A percentile compares a stretch with the other conserved stretches of the same genome.
Evolutionary conservation across 2,888 invertebrate species (phyloP).

Genomic region (Lepidochrysops patricia): DNA sequence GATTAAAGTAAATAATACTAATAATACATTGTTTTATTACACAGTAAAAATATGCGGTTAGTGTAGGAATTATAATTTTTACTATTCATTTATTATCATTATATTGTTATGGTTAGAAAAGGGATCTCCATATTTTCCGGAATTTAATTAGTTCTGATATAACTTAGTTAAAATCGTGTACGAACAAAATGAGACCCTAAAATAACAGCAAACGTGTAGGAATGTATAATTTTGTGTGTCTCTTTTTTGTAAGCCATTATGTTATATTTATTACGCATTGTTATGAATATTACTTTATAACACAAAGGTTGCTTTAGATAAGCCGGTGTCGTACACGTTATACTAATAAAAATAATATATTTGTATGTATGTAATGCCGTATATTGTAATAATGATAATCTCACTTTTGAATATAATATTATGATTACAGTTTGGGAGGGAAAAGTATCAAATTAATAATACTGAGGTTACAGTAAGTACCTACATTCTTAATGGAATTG

Average conservation of each 20-base stretch:
- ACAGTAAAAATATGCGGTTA: too few relatives aligned
- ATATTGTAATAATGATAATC: not conserved
- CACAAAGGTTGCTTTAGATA: not conserved
- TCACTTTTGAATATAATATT: not conserved
- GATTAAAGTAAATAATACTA: not conserved
- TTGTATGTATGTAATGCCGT: not conserved
- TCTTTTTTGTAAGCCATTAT: not conserved
- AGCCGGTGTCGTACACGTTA: not conserved
- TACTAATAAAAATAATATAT: not conserved
- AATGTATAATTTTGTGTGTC: not conserved
- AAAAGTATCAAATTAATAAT: too few relatives aligned
- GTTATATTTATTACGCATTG: not conserved
- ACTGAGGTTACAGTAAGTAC: too few relatives aligned
- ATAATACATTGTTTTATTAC: not conserved
- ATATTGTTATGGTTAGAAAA: not conserved
- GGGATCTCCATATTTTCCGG: not conserved
- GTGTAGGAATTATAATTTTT: too few relatives aligned
- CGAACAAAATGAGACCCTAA: not conserved
- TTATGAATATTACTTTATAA: not conserved
- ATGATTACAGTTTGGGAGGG: not conserved
- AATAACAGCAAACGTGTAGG: not conserved
- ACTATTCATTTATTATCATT: too few relatives aligned
- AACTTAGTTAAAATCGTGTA: not conserved
- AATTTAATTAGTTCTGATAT: not conserved
- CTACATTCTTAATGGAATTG: too few relatives aligned